Evolutionary conservation across 2,113 vertebrate genomes (phyloP).

Genomic region (Pogonocichla stellata): DNA sequence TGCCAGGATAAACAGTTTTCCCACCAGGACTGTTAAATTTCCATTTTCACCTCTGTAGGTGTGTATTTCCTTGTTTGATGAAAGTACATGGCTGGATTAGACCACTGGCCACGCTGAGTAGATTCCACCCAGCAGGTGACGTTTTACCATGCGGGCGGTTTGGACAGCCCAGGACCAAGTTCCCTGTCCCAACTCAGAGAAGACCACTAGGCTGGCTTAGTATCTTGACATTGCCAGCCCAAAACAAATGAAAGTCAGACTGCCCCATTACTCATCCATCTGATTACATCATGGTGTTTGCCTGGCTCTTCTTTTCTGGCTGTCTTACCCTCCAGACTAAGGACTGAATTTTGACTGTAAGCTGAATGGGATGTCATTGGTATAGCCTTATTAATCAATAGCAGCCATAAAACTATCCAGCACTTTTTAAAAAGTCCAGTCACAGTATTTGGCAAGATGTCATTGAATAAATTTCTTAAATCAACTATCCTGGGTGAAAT

Average conservation of each 20-base stretch:
- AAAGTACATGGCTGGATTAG: neutral
- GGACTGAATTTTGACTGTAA: conserved; percentile 24
- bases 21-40: neutral
- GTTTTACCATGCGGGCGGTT: neutral
- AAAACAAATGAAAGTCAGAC: neutral
- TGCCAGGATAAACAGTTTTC: conserved; percentile 29
- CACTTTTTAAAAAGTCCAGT: conserved; percentile 5
- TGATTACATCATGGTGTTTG: conserved; percentile 38
- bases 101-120: neutral
- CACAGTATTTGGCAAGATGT: conserved; percentile 49
- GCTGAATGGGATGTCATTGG: conserved; percentile 8
- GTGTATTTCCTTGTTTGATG: neutral
- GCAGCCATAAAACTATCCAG: conserved; percentile 38
- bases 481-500: conserved; percentile 24
- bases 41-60: conserved; percentile 30
- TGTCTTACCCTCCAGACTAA: neutral
- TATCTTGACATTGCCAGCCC: neutral
- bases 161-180: neutral
- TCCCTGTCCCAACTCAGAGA: neutral
- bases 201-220: neutral
- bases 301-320: neutral
- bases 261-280: conserved; percentile 16
- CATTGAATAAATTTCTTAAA: conserved; percentile 37
- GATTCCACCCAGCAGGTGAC: neutral
- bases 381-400: conserved; percentile 38